Percentiles rank a stretch among this genome's conserved stretches.
phyloP scores from a whole-genome alignment of 2,113 vertebrate genomes.

The Onychorhynchus coronatus region DNA sequence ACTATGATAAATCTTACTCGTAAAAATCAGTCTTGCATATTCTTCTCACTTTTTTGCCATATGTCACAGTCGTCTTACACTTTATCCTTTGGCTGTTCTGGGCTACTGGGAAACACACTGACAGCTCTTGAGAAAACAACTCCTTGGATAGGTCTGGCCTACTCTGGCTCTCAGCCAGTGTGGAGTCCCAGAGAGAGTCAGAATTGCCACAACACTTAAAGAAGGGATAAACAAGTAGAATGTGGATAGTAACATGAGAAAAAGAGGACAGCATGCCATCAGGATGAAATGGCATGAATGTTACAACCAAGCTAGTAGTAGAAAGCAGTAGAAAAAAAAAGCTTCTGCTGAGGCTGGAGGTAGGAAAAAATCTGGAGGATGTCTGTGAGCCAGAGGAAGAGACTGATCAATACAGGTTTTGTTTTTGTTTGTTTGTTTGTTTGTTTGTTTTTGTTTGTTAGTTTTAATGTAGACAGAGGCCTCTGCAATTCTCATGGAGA shows the following conservation, averaged over 20 bases:
- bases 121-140: not conserved
- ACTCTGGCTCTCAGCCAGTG: not conserved
- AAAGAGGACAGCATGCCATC: not conserved
- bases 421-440: not conserved
- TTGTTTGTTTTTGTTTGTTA: not conserved
- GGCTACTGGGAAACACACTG: not conserved
- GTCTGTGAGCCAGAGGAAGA: not conserved
- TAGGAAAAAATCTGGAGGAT: not conserved
- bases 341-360: not conserved
- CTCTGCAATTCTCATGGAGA: not conserved
- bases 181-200: not conserved
- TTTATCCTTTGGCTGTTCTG: not conserved
- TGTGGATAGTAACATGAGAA: not conserved
- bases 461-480: not conserved
- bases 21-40: not conserved
- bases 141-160: not conserved
- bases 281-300: not conserved
- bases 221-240: not conserved
- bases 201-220: not conserved
- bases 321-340: not conserved
- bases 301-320: not conserved
- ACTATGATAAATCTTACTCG: not conserved
- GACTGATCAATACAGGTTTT: not conserved
- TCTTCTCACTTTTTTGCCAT: not conserved
- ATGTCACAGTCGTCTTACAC: not conserved